phyloP scores from a whole-genome alignment of 1,140 invertebrate genomes.

The Nasonia longicornis region DNA sequence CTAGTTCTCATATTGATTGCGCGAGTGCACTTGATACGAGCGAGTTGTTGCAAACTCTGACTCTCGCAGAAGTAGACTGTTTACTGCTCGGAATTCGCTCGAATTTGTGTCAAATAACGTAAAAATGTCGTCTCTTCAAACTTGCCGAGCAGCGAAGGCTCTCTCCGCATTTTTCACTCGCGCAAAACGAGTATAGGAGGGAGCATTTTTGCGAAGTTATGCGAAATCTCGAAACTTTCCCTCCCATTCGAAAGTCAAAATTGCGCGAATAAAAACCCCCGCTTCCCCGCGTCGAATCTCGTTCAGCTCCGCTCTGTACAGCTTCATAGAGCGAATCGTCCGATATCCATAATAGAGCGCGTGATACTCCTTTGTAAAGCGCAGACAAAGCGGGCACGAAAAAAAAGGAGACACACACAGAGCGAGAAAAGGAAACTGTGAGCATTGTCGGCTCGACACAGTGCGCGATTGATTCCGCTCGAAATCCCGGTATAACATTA shows the following conservation, averaged over 20 bases:
- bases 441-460: constrained; percentile 8
- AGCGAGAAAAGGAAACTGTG: neutral
- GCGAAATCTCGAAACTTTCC: neutral
- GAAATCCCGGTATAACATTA: constrained; percentile 21
- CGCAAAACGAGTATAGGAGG: neutral
- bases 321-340: neutral
- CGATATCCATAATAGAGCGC: neutral
- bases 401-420: neutral
- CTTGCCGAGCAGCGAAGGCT: too few species aligned
- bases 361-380: neutral
- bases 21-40: neutral
- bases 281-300: neutral
- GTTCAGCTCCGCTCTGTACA: neutral
- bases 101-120: neutral
- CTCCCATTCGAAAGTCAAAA: neutral
- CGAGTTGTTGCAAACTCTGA: neutral
- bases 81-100: neutral
- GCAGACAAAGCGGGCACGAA: neutral
- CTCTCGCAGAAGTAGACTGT: neutral
- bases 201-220: neutral
- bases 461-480: constrained; percentile 28
- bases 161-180: too few species aligned
- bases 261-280: too few species aligned
- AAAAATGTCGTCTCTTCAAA: neutral
- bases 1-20: neutral